A percentile compares a stretch with the other conserved stretches of the same genome.
Evolutionary conservation across 2,888 invertebrate species (phyloP).

Genomic region (Melieria crassipennis): DNA sequence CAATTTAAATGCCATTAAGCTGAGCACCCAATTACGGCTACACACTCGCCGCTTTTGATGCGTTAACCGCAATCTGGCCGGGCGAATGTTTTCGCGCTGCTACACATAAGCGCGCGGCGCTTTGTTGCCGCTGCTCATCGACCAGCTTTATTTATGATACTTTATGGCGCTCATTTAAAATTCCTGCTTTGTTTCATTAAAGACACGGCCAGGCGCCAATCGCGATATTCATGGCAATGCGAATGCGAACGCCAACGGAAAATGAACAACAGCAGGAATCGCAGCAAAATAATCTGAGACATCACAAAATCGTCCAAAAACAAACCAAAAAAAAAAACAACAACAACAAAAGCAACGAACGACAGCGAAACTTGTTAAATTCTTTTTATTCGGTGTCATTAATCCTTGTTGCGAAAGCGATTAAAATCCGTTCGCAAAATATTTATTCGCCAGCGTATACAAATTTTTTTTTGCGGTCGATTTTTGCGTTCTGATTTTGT

Average conservation of each 20-base stretch:
- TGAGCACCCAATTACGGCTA: slow-evolving; percentile 60
- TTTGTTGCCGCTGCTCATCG: slow-evolving; percentile 8
- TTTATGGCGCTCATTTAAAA: slow-evolving; percentile 63
- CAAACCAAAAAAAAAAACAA: background rate
- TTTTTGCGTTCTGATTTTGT: background rate
- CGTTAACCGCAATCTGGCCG: slow-evolving; percentile 21
- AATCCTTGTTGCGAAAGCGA: slow-evolving; percentile 38
- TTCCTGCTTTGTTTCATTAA: slow-evolving; percentile 60
- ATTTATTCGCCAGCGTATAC: too few relatives aligned
- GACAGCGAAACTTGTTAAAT: slow-evolving; percentile 27
- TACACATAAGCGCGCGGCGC: background rate
- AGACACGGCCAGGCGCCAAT: slow-evolving; percentile 44
- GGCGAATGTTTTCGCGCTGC: background rate
- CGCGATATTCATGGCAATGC: background rate
- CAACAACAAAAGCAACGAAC: background rate
- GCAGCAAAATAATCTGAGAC: background rate
- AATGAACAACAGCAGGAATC: background rate
- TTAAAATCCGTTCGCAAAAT: slow-evolving; percentile 16
- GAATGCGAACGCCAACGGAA: background rate
- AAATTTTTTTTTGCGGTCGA: background rate
- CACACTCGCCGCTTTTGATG: slow-evolving; percentile 41
- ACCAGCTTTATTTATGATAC: slow-evolving; percentile 54
- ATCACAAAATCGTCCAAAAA: background rate
- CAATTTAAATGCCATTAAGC: slow-evolving; percentile 64
- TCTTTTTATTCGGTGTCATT: slow-evolving; percentile 35